Evolutionary conservation across 2,797 vertebrate genomes (phyloP).

Genomic region (Buceros bicornis): DNA sequence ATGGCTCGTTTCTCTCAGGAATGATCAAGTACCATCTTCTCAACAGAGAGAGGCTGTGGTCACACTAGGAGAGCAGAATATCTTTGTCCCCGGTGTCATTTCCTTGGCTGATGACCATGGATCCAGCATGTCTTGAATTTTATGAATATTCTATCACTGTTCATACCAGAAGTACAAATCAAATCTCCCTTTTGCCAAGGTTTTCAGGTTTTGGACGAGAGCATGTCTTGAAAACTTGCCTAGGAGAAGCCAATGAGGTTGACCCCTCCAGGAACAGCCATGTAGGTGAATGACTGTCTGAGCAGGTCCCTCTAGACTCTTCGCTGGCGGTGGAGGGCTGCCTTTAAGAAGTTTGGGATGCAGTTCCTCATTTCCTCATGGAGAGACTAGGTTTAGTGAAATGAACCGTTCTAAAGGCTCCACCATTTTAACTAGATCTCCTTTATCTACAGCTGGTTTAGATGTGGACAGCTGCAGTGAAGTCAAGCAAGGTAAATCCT

Average conservation of each 20-base stretch:
- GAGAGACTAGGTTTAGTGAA: not conserved
- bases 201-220: not conserved
- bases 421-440: not conserved
- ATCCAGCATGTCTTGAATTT: not conserved
- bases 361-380: not conserved
- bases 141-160: not conserved
- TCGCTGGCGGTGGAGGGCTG: rapidly evolving
- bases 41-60: not conserved
- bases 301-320: not conserved
- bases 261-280: not conserved
- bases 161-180: not conserved
- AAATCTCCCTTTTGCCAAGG: not conserved
- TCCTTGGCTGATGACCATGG: not conserved
- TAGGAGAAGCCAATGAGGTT: not conserved
- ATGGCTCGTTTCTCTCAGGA: not conserved
- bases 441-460: not conserved
- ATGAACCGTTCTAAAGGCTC: not conserved
- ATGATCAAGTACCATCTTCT: not conserved
- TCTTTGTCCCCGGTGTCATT: not conserved
- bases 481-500: not conserved
- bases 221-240: not conserved
- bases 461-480: not conserved
- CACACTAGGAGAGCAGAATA: not conserved
- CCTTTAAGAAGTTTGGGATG: not conserved
- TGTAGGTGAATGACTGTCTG: not conserved